Evolutionary conservation across 1,140 invertebrate genomes (phyloP).

Genomic region (Drosophila lacteicornis): DNA sequence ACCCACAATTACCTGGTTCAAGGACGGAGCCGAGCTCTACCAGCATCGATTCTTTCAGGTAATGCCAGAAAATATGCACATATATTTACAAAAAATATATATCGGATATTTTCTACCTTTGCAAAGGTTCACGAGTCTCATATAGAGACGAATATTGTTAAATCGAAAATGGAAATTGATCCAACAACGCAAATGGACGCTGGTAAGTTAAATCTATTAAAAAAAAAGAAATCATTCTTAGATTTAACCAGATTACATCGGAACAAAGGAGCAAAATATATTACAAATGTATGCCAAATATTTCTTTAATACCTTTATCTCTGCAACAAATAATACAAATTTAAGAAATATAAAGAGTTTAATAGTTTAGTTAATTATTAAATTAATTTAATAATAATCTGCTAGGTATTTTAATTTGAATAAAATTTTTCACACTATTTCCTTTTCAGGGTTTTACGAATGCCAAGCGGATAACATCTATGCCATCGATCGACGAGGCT

Average conservation of each 20-base stretch:
- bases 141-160: constrained; percentile 91
- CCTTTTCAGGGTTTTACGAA: constrained; percentile 88
- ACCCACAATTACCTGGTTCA: constrained; percentile 96
- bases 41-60: constrained; percentile 95
- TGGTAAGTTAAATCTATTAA: constrained; percentile 85
- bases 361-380: too few species aligned
- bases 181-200: constrained; percentile 97
- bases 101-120: not conserved
- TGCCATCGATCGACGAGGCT: constrained; percentile 93
- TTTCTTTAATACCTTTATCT: too few species aligned
- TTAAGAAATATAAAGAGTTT: too few species aligned
- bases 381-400: too few species aligned
- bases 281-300: too few species aligned
- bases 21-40: constrained; percentile 95
- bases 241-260: not conserved
- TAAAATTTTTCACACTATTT: not conserved
- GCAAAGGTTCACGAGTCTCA: constrained; percentile 94
- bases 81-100: too few species aligned
- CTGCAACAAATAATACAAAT: too few species aligned
- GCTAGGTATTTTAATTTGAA: not conserved
- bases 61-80: not conserved
- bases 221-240: not conserved
- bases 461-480: constrained; percentile 97
- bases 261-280: not conserved
- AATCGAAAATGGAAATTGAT: constrained; percentile 97